Percentiles rank a stretch among this genome's conserved stretches.
Conservation (phyloP, 2,888 invertebrate genomes). For the Drosophila siamana region DNA sequence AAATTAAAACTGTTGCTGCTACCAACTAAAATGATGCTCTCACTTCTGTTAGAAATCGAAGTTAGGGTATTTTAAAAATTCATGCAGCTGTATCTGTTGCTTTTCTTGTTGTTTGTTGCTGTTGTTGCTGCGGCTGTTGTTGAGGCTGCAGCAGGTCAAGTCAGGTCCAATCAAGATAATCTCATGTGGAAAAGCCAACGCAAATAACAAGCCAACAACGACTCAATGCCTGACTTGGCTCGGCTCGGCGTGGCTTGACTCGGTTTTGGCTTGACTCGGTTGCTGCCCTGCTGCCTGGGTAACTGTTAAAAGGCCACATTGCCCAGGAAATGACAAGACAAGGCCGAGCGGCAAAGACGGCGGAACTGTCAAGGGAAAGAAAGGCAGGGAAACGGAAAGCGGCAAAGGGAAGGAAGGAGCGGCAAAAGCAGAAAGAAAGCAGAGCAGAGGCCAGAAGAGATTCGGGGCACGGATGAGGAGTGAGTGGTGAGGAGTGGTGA, state of each 20-base stretch:
- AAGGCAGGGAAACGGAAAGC: not conserved
- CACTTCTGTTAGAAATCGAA: no score
- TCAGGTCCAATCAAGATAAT: constrained; percentile 59
- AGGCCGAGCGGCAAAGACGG: constrained; percentile 18
- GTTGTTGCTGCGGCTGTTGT: constrained; percentile 1
- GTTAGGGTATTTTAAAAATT: not conserved
- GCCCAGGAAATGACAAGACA: constrained; percentile 33
- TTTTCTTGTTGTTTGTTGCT: constrained; percentile 1
- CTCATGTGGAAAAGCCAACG: constrained; percentile 40
- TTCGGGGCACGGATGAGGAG: not conserved
- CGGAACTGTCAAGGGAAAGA: not conserved
- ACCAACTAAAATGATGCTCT: no score
- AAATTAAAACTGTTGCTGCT: no score
- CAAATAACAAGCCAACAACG: constrained; percentile 33
- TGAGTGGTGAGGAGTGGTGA: no score
- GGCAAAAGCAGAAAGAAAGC: not conserved
- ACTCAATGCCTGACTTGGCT: not conserved
- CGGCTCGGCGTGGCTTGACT: not conserved
- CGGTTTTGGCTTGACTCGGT: not conserved
- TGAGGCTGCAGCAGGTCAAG: constrained; percentile 25
- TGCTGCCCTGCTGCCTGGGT: constrained; percentile 4
- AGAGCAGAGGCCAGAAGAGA: not conserved
- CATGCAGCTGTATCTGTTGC: not conserved
- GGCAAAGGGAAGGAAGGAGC: not conserved
- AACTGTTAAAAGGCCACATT: constrained; percentile 21